Percentiles rank a stretch among this genome's conserved stretches.
These are phyloP conservation scores for Entomobrya multifasciata DNA, from an alignment of 2,888 invertebrate genomes.

Conservation along the genomic window DNA sequence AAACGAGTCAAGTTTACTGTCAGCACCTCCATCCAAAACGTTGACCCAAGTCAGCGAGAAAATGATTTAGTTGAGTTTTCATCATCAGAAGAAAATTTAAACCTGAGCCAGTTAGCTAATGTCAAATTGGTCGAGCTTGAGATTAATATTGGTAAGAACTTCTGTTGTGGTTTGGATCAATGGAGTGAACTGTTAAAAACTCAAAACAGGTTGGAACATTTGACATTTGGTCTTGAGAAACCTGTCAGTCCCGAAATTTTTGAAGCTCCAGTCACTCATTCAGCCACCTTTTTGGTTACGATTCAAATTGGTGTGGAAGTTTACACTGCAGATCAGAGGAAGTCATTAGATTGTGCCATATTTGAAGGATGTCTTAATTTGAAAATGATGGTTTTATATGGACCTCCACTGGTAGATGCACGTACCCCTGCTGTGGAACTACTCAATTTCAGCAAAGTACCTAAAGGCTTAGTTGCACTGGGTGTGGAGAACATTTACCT, in stretches of 20 bases:
- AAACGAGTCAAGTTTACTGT: constrained; percentile 26
- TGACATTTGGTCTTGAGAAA: constrained; percentile 40
- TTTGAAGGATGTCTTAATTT: constrained; percentile 36
- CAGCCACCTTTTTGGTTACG: constrained; percentile 1
- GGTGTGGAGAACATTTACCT: constrained; percentile 45
- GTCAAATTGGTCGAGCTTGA: constrained; percentile 41
- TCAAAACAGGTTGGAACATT: not conserved
- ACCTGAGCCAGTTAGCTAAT: not conserved
- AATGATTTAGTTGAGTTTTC: constrained; percentile 37
- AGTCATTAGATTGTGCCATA: constrained; percentile 13
- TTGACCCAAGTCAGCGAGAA: not conserved
- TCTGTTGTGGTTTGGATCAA: constrained; percentile 49
- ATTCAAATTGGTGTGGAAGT: constrained; percentile 40
- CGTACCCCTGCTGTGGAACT: constrained; percentile 8
- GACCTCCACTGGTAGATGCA: not conserved
- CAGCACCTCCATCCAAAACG: constrained; percentile 28
- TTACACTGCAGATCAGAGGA: not conserved
- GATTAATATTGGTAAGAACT: constrained; percentile 34
- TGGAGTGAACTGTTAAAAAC: constrained; percentile 20
- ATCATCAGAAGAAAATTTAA: not conserved
- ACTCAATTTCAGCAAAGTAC: constrained; percentile 24
- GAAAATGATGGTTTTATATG: constrained; percentile 44
- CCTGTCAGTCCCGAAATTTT: not conserved
- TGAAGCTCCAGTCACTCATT: constrained; percentile 7
- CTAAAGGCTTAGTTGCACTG: constrained; percentile 8